Evolutionary conservation across 2,888 invertebrate genomes (phyloP).

Genomic region (Dryococelus australis): DNA sequence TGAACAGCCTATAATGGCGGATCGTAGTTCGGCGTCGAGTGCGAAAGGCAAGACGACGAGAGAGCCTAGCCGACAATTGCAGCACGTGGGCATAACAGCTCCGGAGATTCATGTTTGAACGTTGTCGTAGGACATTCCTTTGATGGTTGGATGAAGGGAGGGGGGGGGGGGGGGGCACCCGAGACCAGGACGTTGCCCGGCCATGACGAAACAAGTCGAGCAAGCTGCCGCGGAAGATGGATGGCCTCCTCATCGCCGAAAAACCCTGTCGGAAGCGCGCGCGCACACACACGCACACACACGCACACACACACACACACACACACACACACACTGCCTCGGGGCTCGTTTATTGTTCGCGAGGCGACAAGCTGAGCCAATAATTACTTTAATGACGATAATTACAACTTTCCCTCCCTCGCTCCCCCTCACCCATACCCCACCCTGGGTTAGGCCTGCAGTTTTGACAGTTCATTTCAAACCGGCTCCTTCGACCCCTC

Average conservation of each 20-base stretch:
- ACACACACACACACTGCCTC: not conserved
- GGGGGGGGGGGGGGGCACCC: no score
- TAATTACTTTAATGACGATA: slow-evolving; percentile 11
- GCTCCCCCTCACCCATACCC: not conserved
- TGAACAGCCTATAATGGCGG: no score
- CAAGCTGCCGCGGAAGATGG: not conserved
- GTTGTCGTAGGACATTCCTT: no score
- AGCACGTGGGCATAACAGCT: no score
- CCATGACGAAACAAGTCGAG: not conserved
- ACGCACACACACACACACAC: not conserved
- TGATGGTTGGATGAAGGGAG: no score
- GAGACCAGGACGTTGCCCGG: no score
- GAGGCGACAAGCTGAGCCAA: not conserved
- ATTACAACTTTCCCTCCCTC: not conserved
- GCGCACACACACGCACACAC: not conserved
- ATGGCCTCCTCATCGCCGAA: not conserved
- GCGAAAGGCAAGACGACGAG: no score
- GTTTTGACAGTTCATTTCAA: slow-evolving; percentile 13
- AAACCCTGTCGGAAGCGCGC: not conserved
- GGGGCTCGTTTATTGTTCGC: slow-evolving; percentile 3
- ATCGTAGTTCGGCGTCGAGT: no score
- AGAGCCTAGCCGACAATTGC: no score
- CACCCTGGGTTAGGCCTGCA: not conserved
- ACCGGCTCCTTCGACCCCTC: not conserved
- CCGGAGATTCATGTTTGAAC: no score